Percentiles rank a stretch among this genome's conserved stretches.
Evolutionary conservation across 2,797 vertebrate species (phyloP).

Genomic region (Philypnodon macrostomus): DNA sequence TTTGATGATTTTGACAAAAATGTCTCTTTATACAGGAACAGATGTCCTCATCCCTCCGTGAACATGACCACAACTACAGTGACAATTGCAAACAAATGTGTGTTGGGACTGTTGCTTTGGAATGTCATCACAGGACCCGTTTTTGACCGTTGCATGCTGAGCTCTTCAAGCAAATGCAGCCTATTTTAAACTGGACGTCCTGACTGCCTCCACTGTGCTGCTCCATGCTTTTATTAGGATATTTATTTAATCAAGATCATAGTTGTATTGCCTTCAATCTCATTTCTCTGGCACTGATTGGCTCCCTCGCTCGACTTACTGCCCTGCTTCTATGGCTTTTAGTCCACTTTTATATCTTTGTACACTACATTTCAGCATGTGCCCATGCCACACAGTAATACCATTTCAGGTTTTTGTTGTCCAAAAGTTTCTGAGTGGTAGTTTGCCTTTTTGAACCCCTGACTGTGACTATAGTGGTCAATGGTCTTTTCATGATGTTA

Average conservation of each 20-base stretch:
- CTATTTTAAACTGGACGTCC: conserved; percentile 37
- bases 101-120: conserved; percentile 22
- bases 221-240: conserved; percentile 15
- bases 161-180: conserved; percentile 27
- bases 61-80: conserved; percentile 11
- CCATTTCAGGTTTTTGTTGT: conserved; percentile 23
- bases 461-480: conserved; percentile 44
- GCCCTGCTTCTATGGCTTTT: no score
- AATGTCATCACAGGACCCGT: conserved; percentile 29
- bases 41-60: conserved; percentile 20
- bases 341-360: conserved; percentile 15
- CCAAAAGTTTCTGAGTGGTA: conserved; percentile 31
- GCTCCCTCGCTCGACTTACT: conserved; percentile 50
- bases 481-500: conserved; percentile 60
- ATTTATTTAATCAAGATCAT: conserved; percentile 27
- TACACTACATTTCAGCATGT: conserved; percentile 9
- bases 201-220: conserved; percentile 17
- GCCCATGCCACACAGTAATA: conserved; percentile 15
- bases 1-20: conserved; percentile 36
- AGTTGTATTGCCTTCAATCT: conserved; percentile 37
- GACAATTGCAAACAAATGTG: conserved; percentile 10
- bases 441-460: conserved; percentile 44
- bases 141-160: conserved; percentile 45
- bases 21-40: conserved; percentile 35
- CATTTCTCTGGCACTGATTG: conserved; percentile 45